phyloP scores from a whole-genome alignment of 1,140 invertebrate genomes.

The Helicoverpa zea region DNA sequence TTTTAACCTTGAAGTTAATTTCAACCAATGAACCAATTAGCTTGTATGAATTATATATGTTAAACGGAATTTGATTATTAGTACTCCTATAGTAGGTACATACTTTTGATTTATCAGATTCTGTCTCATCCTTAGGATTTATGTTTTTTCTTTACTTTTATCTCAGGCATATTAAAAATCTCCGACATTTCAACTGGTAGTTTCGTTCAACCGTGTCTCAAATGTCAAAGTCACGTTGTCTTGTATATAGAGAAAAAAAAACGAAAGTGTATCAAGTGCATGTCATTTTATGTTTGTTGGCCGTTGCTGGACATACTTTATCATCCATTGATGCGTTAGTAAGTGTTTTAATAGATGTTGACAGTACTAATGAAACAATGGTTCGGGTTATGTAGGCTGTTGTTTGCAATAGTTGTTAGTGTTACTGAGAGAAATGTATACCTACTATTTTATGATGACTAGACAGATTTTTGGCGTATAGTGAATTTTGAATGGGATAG shows the following conservation, averaged over 20 bases:
- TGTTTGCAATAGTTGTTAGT: conserved; percentile 15
- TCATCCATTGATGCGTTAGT: neutral
- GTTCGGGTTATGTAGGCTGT: neutral
- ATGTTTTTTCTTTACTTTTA: neutral
- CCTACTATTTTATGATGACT: neutral
- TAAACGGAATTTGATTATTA: too few relatives aligned
- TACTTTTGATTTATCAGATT: neutral
- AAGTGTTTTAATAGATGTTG: neutral
- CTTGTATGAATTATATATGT: too few relatives aligned
- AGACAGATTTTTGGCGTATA: neutral
- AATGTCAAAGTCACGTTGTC: conserved; percentile 6
- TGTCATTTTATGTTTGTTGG: conserved; percentile 14
- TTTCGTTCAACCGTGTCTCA: neutral
- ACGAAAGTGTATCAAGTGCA: conserved; percentile 26
- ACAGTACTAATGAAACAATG: neutral
- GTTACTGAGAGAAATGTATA: conserved; percentile 7
- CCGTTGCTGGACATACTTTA: conserved; percentile 1
- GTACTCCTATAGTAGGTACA: too few relatives aligned
- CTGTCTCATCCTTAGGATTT: neutral
- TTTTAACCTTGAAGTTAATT: too few relatives aligned
- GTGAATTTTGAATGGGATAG: neutral
- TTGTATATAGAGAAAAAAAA: conserved; percentile 15
- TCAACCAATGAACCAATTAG: too few relatives aligned
- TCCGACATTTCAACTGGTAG: neutral
- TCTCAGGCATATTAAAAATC: neutral